Conservation (phyloP, 2,888 invertebrate species). For the Cephus sareptanus region DNA sequence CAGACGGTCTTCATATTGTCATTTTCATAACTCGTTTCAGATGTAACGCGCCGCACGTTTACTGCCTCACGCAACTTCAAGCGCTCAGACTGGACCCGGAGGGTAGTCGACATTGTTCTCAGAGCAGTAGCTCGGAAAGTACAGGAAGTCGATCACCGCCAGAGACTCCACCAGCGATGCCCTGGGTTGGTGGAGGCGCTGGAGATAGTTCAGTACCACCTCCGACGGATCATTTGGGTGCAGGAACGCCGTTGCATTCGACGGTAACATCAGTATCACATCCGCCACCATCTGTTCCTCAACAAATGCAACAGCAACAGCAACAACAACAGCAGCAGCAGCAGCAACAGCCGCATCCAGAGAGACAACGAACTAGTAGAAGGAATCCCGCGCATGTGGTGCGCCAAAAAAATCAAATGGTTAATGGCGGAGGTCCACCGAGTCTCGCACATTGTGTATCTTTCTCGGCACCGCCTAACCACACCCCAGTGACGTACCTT, state of each 20-base stretch:
- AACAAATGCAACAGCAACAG: constrained; percentile 41
- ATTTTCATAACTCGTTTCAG: constrained; percentile 29
- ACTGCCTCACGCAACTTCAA: constrained; percentile 67
- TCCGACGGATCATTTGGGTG: constrained; percentile 39
- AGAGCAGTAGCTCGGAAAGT: constrained; percentile 68
- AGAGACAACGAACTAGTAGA: constrained; percentile 48
- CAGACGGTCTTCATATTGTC: background rate
- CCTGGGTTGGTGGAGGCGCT: constrained; percentile 55
- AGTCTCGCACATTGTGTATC: constrained; percentile 56
- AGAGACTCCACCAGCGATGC: constrained; percentile 71
- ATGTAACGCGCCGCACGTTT: constrained; percentile 58
- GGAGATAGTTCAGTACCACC: constrained; percentile 35
- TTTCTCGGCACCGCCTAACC: constrained; percentile 57
- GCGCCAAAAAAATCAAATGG: constrained; percentile 57
- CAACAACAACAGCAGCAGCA: constrained; percentile 25
- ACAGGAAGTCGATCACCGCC: constrained; percentile 70
- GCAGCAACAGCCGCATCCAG: constrained; percentile 27
- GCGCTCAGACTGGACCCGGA: constrained; percentile 68
- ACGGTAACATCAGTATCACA: constrained; percentile 65
- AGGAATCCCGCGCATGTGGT: constrained; percentile 56
- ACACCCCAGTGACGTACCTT: constrained; percentile 50
- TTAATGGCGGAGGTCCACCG: constrained; percentile 58
- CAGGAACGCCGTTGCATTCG: constrained; percentile 57
- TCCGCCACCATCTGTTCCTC: constrained; percentile 56
- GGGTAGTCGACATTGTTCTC: constrained; percentile 67